phyloP scores from a whole-genome alignment of 2,888 invertebrate genomes.

The Onchidella celtica region DNA sequence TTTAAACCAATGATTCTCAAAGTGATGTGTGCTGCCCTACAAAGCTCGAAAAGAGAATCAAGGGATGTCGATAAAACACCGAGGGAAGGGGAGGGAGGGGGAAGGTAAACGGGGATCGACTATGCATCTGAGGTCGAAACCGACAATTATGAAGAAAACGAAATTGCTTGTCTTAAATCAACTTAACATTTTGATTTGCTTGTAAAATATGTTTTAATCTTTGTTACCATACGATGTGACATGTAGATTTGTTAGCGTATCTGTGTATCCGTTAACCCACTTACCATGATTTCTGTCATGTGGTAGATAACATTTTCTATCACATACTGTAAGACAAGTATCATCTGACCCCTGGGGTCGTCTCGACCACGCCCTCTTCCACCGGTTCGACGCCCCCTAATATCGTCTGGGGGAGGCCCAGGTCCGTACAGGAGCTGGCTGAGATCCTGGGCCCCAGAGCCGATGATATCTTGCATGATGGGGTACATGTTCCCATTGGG shows the following conservation, averaged over 20 bases:
- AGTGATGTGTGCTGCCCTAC: too few relatives aligned
- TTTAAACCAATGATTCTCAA: too few relatives aligned
- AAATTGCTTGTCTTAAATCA: too few relatives aligned
- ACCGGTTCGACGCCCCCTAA: conserved; percentile 51
- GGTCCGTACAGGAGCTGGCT: conserved; percentile 57
- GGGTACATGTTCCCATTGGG: conserved; percentile 76
- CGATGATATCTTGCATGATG: conserved; percentile 69
- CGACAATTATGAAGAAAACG: background rate
- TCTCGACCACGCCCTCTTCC: background rate
- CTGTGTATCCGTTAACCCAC: too few relatives aligned
- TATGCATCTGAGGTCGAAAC: background rate
- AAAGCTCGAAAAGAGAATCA: too few relatives aligned
- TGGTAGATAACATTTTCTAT: conserved; percentile 75
- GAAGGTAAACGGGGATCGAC: background rate
- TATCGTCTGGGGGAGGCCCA: conserved; percentile 56
- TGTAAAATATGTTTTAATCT: too few relatives aligned
- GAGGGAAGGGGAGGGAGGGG: background rate
- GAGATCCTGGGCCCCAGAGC: conserved; percentile 69
- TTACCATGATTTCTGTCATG: conserved; percentile 78
- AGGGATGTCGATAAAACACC: conserved; percentile 41
- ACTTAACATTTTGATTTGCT: too few relatives aligned
- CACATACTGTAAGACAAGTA: conserved; percentile 72
- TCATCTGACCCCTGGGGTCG: conserved; percentile 54
- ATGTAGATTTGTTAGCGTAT: too few relatives aligned
- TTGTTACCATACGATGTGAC: too few relatives aligned